Evolutionary conservation across 1,140 invertebrate species (phyloP).

Genomic region (Lucilia sericata): DNA sequence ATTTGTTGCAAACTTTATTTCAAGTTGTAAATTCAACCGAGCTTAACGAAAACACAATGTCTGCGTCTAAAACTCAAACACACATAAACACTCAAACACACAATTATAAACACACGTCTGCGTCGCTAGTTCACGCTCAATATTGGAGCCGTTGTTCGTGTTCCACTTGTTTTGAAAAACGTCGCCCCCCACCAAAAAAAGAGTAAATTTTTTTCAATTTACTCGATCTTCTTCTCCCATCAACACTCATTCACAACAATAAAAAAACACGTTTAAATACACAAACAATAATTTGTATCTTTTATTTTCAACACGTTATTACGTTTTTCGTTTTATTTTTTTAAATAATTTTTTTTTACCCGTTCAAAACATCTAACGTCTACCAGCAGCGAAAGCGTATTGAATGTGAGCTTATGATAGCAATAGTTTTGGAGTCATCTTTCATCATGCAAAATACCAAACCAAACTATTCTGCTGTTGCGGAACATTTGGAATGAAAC

Average conservation of each 20-base stretch:
- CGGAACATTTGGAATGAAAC: too few relatives aligned
- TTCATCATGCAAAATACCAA: not conserved
- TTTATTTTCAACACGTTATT: slow-evolving; percentile 1
- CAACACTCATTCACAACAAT: not conserved
- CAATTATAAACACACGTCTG: not conserved
- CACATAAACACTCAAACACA: not conserved
- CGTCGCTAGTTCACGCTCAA: not conserved
- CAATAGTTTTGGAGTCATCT: slow-evolving; percentile 41
- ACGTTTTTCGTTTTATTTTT: slow-evolving; percentile 1
- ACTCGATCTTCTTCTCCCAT: not conserved
- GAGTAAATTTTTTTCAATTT: not conserved
- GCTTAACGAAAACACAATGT: slow-evolving; percentile 11
- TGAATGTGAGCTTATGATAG: slow-evolving; percentile 27
- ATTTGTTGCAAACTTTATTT: not conserved
- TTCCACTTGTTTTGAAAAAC: not conserved
- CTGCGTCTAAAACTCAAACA: not conserved
- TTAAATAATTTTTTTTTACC: not conserved
- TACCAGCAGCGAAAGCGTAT: slow-evolving; percentile 40
- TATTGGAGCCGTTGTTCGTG: not conserved
- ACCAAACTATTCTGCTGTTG: too few relatives aligned
- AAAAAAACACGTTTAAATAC: slow-evolving; percentile 8
- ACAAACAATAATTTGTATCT: too few relatives aligned
- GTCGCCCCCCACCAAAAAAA: not conserved
- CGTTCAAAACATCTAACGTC: slow-evolving; percentile 36
- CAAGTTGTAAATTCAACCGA: not conserved